Percentiles rank a stretch among this genome's conserved stretches.
phyloP scores from a whole-genome alignment of 2,888 invertebrate genomes.

The Lithophane socia region DNA sequence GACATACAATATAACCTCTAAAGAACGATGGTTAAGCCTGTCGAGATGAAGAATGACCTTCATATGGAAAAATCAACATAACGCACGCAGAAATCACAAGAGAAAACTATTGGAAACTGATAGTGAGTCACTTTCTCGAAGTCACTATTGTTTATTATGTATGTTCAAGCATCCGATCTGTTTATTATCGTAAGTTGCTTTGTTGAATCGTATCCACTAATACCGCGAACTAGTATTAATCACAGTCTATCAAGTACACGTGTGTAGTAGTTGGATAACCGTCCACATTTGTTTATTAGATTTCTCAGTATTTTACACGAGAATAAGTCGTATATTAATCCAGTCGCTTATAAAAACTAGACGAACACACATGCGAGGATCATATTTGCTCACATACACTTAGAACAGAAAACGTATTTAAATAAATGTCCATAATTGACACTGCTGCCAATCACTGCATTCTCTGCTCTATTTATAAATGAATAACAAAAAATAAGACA shows the following conservation, averaged over 20 bases:
- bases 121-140: conserved; percentile 49
- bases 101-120: conserved; percentile 25
- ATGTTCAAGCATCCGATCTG: conserved; percentile 40
- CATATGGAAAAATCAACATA: not conserved
- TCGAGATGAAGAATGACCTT: not conserved
- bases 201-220: conserved; percentile 54
- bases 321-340: conserved; percentile 63
- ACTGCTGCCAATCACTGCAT: conserved; percentile 17
- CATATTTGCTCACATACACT: conserved; percentile 61
- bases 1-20: not conserved
- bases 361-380: conserved; percentile 69
- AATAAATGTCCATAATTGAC: conserved; percentile 31
- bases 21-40: not conserved
- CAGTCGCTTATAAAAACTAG: conserved; percentile 64
- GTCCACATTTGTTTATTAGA: conserved; percentile 53
- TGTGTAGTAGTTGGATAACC: conserved; percentile 60
- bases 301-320: conserved; percentile 57
- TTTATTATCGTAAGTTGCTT: conserved; percentile 53
- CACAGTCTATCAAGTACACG: conserved; percentile 47
- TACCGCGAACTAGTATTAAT: conserved; percentile 54
- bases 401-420: conserved; percentile 38
- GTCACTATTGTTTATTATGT: conserved; percentile 53
- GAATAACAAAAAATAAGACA: conserved; percentile 51
- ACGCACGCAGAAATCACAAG: conserved; percentile 3
- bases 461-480: conserved; percentile 47